Evolutionary conservation across 1,140 invertebrate species (phyloP), one percentile per base, ranked within the genome.

Genomic region (Pinna nobilis): DNA sequence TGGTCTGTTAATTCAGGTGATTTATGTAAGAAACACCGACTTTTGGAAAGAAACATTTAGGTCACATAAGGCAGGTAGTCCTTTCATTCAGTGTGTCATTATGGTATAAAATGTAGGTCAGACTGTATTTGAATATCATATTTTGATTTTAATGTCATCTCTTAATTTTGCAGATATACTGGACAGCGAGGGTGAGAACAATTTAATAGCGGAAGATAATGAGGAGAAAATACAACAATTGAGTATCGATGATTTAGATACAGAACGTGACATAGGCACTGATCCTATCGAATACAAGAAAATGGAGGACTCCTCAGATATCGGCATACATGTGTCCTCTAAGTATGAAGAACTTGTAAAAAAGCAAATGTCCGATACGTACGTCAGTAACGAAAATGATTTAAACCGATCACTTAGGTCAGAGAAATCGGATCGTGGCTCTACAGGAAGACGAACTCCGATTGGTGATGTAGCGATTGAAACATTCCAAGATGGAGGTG

Each of bases 401-500:
- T 72, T 72, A 41, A 35, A 66, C 15, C 68, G 74, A 30, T 57
- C 70, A 15, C 51, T 59, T 23, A 41, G 55, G 50, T 23, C 61
- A 0, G 23, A 57, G 23, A 74, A 70, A 60, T 60, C 70, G 7
- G 70, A 73, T 15, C 64, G 35, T 33, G 51, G 39, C 47, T 61
- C 75, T 33, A 50, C 68, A 37, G 76, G 72, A 32, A 57, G 82
- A 4, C 67, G 75, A 20, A 84, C 77, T 13, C 82, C 82, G 20
- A 70, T 84, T 18, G 82, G 82, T 9, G 79, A 77, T 59, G 76
- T 77, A 51, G 75, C 70, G 1, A 37, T 55, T 0, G 76, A 80
- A 53, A 69, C 74, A n/a, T 80, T 70, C 49, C 69, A 77, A 47
- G 79, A 80, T 74, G 66, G 73, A 25, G 60, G 28, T 33, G 15